Base-by-base conservation (phyloP, 2,888 invertebrate species). In the Laothoe populi region DNA sequence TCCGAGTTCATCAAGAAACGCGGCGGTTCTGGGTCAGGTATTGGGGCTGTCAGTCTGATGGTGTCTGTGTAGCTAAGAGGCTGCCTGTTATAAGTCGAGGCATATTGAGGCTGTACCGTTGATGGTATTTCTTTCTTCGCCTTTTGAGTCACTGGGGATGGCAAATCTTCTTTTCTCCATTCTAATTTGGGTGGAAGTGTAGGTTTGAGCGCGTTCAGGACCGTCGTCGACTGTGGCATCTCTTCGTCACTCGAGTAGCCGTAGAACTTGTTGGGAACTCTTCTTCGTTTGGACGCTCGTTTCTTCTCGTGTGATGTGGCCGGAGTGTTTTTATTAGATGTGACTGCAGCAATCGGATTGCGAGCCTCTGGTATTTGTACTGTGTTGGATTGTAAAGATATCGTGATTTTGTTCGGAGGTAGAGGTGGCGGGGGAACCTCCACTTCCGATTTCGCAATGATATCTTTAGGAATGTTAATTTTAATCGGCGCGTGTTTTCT, bases 231-330 rank as follows among this genome's bases (percentile, higher is more conserved):
- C 64, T 93, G 93, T 59, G 79, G 67, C 31, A 85, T 93, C 67
- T 97, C 97, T 74, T 97, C 97, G 71, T 97, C 97, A 81, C 97
- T 97, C 0, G 97, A 96, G 81, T 97, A 97, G 0, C 97, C 97
- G 79, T 97, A 97, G 82, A 97, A 97, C 78, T 96, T 96, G 77
- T 97, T 97, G 0, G 97, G 97, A 31, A 97, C 95, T 45, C 97
- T 89, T 73, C 96, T 94, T 64, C 97, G 94, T 84, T 97, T 97
- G 0, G 97, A 97, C 0, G 95, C 95, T 42, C 97, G 93, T 77
- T 95, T 96, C 19, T 87, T 95, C 73, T 96, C 96, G 4, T 91
- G 70, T 7, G 84, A 75, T 21, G 83, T 80, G 53, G 87, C 81
- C 21, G 81, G 69, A 38, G 79, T 75, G 49, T 67, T 75, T 2